Evolutionary conservation across 2,888 invertebrate genomes (phyloP).

Genomic region (Oscheius sp.): DNA sequence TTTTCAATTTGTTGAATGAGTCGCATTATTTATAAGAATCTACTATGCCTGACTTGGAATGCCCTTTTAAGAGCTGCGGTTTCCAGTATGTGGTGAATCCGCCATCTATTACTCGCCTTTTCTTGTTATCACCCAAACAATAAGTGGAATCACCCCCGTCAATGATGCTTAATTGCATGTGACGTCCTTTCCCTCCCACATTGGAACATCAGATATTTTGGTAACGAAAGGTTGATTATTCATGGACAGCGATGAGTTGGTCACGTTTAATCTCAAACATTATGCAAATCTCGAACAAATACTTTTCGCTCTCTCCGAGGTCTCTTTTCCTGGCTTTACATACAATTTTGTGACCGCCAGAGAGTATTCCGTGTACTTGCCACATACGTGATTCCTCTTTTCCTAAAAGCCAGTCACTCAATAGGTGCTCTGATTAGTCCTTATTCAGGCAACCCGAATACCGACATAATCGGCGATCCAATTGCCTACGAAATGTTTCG

Average conservation of each 20-base stretch:
- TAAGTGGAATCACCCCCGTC: too few species aligned
- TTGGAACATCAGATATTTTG: too few species aligned
- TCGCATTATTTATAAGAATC: too few species aligned
- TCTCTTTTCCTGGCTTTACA: constrained; percentile 4
- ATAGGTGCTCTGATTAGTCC: background rate
- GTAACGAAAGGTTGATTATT: constrained; percentile 9
- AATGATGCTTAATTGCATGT: too few species aligned
- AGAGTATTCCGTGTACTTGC: background rate
- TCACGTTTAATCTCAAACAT: constrained; percentile 20
- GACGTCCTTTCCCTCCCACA: too few species aligned
- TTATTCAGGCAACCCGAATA: constrained; percentile 62
- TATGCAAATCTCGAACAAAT: constrained; percentile 22
- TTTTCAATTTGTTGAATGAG: too few species aligned
- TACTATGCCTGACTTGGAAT: background rate
- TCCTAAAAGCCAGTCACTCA: too few species aligned
- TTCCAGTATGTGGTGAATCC: too few species aligned
- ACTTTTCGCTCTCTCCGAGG: constrained; percentile 7
- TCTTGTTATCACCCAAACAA: too few species aligned
- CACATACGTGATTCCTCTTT: too few species aligned
- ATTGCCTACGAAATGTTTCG: constrained; percentile 68
- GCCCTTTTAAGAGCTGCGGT: background rate
- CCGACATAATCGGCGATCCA: constrained; percentile 65
- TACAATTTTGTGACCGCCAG: background rate
- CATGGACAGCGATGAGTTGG: constrained; percentile 1
- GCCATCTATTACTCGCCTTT: too few species aligned